phyloP scores from a whole-genome alignment of 1,140 invertebrate genomes.

The Chironomus striatipennis region DNA sequence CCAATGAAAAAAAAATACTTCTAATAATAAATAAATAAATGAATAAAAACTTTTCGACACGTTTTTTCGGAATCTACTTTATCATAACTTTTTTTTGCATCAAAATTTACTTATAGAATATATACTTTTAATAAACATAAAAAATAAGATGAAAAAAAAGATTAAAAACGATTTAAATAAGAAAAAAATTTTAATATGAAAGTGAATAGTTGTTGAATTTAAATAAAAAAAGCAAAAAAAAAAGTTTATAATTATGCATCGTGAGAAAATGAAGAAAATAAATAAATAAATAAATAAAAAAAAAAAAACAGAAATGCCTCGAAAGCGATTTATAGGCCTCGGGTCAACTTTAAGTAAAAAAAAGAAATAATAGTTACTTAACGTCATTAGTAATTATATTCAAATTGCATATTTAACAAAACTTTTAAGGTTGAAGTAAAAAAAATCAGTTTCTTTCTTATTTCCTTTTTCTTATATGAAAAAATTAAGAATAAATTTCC shows the following conservation, averaged over 20 bases:
- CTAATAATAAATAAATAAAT: neutral
- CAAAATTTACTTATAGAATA: neutral
- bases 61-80: constrained; percentile 13
- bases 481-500: neutral
- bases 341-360: neutral
- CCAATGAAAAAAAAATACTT: neutral
- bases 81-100: constrained; percentile 9
- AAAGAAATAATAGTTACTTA: constrained; percentile 1
- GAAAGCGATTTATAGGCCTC: constrained; percentile 11
- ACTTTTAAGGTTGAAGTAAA: neutral
- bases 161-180: constrained; percentile 5
- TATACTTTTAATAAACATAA: neutral
- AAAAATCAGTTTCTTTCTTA: neutral
- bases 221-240: constrained; percentile 18
- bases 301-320: constrained; percentile 17
- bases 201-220: constrained; percentile 15
- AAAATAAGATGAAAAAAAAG: neutral
- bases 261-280: neutral
- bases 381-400: constrained; percentile 14
- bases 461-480: neutral
- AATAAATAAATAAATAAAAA: neutral
- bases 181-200: constrained; percentile 19
- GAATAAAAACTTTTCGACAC: neutral
- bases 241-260: constrained; percentile 15
- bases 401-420: constrained; percentile 14